Conservation (phyloP, 30 jellyfish, hydroid and myxozoan species). For the Turritopsis rubra region DNA sequence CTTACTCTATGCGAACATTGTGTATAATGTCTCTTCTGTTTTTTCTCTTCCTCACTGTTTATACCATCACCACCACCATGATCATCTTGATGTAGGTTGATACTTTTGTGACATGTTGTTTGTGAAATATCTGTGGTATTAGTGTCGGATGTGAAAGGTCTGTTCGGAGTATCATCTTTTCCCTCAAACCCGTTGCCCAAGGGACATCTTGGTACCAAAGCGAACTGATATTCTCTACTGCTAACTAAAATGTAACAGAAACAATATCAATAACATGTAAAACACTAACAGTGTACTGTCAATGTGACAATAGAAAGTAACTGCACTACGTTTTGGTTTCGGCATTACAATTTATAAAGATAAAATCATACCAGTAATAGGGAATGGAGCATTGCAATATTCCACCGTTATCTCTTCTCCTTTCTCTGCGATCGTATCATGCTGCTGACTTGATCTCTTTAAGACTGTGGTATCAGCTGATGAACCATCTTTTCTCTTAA, state of each 20-base stretch:
- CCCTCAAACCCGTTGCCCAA: not conserved
- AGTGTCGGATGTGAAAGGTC: not conserved
- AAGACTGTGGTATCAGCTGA: not conserved
- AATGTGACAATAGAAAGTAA: too few relatives aligned
- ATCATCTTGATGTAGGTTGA: not conserved
- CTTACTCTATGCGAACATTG: not conserved
- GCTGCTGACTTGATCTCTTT: not conserved
- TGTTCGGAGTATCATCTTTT: not conserved
- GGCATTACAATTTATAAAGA: not conserved
- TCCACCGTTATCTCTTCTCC: not conserved
- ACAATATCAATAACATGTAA: not conserved
- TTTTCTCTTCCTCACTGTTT: not conserved
- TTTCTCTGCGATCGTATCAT: not conserved
- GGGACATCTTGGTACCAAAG: not conserved
- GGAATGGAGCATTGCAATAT: not conserved
- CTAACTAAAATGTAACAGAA: not conserved
- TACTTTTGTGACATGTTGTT: not conserved
- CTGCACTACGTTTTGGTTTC: too few relatives aligned
- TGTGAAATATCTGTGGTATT: not conserved
- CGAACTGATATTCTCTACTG: not conserved
- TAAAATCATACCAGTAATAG: not conserved
- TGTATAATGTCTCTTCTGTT: not conserved
- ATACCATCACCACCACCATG: not conserved
- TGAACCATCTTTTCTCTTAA: not conserved
- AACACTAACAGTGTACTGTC: too few relatives aligned